Evolutionary conservation across 2,888 invertebrate species (phyloP).

Genomic region (Eucera pruinosa): DNA sequence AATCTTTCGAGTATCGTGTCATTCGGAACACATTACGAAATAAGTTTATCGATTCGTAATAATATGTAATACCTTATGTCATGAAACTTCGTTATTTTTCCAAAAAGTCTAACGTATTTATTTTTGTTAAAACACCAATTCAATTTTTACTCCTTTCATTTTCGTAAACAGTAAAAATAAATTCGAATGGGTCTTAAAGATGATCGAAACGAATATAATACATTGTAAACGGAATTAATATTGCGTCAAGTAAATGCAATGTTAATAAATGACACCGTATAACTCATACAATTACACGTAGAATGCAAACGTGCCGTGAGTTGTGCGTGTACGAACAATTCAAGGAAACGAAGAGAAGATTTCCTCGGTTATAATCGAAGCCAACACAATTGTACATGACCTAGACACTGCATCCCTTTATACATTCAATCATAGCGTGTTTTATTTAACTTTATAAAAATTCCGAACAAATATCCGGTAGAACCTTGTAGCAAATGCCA

Average conservation of each 20-base stretch:
- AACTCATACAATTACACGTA: slow-evolving; percentile 7
- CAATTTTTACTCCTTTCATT: not conserved
- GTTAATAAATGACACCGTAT: slow-evolving; percentile 33
- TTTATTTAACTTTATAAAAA: slow-evolving; percentile 58
- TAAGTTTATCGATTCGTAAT: not conserved
- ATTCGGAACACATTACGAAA: not conserved
- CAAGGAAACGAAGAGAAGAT: slow-evolving; percentile 61
- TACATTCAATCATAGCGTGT: slow-evolving; percentile 29
- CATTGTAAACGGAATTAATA: not conserved
- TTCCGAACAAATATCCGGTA: slow-evolving; percentile 53
- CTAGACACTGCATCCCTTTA: slow-evolving; percentile 71
- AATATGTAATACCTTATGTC: not conserved
- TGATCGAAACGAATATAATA: not conserved
- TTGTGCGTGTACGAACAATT: slow-evolving; percentile 43
- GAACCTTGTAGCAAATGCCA: slow-evolving; percentile 44
- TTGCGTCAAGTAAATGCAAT: not conserved
- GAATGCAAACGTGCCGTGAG: slow-evolving; percentile 15
- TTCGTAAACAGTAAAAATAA: no score
- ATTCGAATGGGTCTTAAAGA: not conserved
- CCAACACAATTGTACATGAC: slow-evolving; percentile 57
- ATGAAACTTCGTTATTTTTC: not conserved
- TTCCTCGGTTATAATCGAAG: slow-evolving; percentile 40
- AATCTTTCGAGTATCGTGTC: not conserved
- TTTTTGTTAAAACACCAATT: not conserved
- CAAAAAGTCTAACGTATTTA: not conserved